A percentile compares a stretch with the other conserved stretches of the same genome.
phyloP scores from a whole-genome alignment of 2,797 vertebrate genomes.

The Squalus acanthias region DNA sequence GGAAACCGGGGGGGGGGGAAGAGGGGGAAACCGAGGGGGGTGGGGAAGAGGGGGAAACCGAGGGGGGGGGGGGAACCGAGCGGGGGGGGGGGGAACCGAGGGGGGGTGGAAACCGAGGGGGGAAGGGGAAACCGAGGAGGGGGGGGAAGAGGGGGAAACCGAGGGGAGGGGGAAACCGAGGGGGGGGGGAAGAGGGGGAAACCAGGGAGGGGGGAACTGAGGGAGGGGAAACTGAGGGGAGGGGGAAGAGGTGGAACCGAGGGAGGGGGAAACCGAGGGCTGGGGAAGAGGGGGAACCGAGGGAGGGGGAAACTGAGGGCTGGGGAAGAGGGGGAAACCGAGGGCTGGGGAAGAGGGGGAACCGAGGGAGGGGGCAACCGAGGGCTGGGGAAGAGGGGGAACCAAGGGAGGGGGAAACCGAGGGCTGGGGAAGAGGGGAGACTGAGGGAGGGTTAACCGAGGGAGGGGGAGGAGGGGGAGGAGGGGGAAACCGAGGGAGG shows the following conservation, averaged over 20 bases:
- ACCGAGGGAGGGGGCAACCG: too few species aligned
- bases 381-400: too few species aligned
- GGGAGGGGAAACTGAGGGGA: slow-evolving; percentile 40
- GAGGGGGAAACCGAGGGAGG: too few species aligned
- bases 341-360: neutral
- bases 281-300: too few species aligned
- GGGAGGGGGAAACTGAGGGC: slow-evolving; percentile 37
- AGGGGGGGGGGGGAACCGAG: too few species aligned
- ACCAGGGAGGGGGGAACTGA: slow-evolving; percentile 23
- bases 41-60: neutral
- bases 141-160: neutral
- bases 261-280: too few species aligned
- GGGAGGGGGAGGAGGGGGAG: neutral
- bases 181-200: too few species aligned
- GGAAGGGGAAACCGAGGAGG: slow-evolving; percentile 36
- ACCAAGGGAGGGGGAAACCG: slow-evolving; percentile 13
- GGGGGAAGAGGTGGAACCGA: too few species aligned
- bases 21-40: slow-evolving; percentile 35
- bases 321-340: slow-evolving; percentile 38
- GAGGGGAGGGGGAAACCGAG: neutral
- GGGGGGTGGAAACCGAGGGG: slow-evolving; percentile 24
- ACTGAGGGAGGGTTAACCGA: neutral
- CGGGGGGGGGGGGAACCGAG: slow-evolving; percentile 35
- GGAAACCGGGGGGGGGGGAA: slow-evolving; percentile 6
- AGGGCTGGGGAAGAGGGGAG: slow-evolving; percentile 41